Base-by-base conservation (phyloP, 2,113 vertebrate species). In the Alouatta palliata region DNA sequence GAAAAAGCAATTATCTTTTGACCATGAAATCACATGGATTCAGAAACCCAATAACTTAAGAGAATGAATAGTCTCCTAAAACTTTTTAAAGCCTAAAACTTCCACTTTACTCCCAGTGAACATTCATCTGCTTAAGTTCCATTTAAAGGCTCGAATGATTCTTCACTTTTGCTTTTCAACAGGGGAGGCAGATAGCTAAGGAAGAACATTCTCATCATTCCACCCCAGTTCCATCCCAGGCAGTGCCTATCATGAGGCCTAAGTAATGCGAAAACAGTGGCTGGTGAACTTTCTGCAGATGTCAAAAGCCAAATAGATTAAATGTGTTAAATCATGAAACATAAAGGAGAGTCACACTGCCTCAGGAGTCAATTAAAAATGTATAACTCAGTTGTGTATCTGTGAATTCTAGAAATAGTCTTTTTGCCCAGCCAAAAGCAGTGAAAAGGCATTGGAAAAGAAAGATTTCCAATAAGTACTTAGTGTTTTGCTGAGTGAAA, bases 321-420 rank as follows among this genome's bases (percentile, higher is more conserved):
- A 83, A 94, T 79, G 79, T 40, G 87, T 76, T 94, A 96, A 88
- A 64, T 93, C 79, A 70, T 68, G 32, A 92, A 93, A 94, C 89
- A 93, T 64, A 91, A 56, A 93, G 71, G 40, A 68, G 20, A 79
- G 32, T 87, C 54, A 66, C 66, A 88, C 12, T 43, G 37, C 47
- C 52, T 47, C 37, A 14, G 73, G 90, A 94, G 58, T 92, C 88
- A 75, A 83, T 94, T 96, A 97, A 97, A 96, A 96, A 97, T 76
- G 49, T 37, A 71, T 66, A 86, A 58, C 81, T 75, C 73, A 52
- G 82, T 37, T 61, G 25, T 89, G 35, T 68, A 11, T 92, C 85
- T 83, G 7, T 75, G 88, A 96, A 97, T 76, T 92, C 88, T 37
- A 79, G 23, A 80, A 94, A 92, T 14, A 73, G 54, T 58, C 47